phyloP scores from a whole-genome alignment of 2,797 vertebrate genomes.

The Sebastiscus albofasciatus region DNA sequence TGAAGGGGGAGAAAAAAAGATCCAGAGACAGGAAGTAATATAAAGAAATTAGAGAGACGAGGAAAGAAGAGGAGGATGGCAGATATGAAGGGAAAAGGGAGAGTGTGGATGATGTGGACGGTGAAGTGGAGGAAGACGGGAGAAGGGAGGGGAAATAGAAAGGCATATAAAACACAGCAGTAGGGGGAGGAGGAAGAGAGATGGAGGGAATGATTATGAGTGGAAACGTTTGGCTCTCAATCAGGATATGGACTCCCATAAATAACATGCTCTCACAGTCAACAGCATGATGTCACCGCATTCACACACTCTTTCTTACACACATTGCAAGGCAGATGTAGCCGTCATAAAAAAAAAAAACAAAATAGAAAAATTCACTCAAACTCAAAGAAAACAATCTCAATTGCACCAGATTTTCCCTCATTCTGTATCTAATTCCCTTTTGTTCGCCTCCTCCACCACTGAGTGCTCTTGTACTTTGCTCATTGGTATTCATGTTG shows the following conservation, averaged over 20 bases:
- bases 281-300: constrained; percentile 63
- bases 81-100: not conserved
- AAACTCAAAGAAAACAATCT: constrained; percentile 1
- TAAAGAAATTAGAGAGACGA: not conserved
- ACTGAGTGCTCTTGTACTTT: not conserved
- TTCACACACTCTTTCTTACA: not conserved
- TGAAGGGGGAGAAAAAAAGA: not conserved
- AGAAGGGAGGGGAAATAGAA: not conserved
- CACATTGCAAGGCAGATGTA: not conserved
- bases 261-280: constrained; percentile 63
- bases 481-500: constrained; percentile 40
- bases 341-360: not conserved
- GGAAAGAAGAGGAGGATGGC: not conserved
- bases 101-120: not conserved
- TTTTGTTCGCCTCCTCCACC: not conserved
- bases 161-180: not conserved
- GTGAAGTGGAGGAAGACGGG: constrained; percentile 2
- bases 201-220: constrained; percentile 56
- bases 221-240: constrained; percentile 65
- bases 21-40: not conserved
- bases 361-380: not conserved
- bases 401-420: not conserved
- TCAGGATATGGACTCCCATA: constrained; percentile 75
- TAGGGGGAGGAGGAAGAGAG: not conserved
- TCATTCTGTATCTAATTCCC: not conserved